These are phyloP conservation scores for Dermolepida albohirtum DNA, from an alignment of 2,888 invertebrate genomes.

Conservation along the genomic window DNA sequence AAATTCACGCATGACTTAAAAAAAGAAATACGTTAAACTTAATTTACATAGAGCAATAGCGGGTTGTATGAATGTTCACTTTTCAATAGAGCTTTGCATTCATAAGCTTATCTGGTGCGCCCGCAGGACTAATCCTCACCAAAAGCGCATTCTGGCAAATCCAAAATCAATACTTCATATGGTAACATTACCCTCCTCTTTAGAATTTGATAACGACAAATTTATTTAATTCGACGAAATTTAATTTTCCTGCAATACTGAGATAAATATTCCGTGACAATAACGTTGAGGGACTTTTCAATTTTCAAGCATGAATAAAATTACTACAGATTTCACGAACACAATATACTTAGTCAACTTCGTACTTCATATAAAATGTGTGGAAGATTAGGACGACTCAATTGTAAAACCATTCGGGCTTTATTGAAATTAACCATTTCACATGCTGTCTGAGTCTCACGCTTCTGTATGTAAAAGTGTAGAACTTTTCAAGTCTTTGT, in stretches of 20 bases:
- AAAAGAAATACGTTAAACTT: constrained; percentile 26
- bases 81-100: constrained; percentile 56
- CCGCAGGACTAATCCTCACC: constrained; percentile 56
- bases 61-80: constrained; percentile 50
- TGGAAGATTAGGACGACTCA: constrained; percentile 37
- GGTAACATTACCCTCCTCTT: constrained; percentile 44
- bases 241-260: constrained; percentile 51
- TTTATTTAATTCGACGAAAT: constrained; percentile 52
- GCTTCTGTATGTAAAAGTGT: constrained; percentile 22
- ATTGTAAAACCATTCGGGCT: constrained; percentile 16
- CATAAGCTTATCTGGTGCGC: constrained; percentile 56
- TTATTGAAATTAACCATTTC: constrained; percentile 25
- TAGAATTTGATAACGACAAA: constrained; percentile 45
- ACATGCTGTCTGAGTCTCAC: constrained; percentile 22
- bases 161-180: constrained; percentile 56
- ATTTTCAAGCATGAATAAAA: constrained; percentile 47
- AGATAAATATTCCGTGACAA: constrained; percentile 51
- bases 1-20: neutral
- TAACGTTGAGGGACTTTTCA: constrained; percentile 48
- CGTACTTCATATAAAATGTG: constrained; percentile 43
- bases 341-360: constrained; percentile 12
- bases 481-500: constrained; percentile 25
- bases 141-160: constrained; percentile 56
- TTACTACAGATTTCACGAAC: constrained; percentile 26
- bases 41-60: constrained; percentile 39